phyloP scores from a whole-genome alignment of 2,888 invertebrate species.

The Eurois occulta region DNA sequence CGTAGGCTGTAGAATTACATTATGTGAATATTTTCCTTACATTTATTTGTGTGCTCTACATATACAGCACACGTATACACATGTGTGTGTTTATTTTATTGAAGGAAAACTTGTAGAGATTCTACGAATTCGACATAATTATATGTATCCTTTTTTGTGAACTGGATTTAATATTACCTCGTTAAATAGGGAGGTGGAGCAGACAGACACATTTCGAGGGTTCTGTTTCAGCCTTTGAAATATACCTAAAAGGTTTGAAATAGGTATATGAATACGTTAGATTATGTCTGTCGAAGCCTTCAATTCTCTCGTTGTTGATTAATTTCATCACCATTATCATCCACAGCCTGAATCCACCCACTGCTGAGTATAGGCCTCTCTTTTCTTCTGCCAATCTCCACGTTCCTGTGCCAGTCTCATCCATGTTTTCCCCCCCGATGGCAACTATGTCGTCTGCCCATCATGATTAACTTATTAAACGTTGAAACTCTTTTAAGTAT shows the following conservation, averaged over 20 bases:
- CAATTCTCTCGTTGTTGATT: background rate
- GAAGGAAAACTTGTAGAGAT: conserved; percentile 7
- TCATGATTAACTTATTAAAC: background rate
- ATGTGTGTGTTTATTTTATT: conserved; percentile 11
- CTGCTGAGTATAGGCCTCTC: too few relatives aligned
- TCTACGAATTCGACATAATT: background rate
- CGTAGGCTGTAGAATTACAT: conserved; percentile 20
- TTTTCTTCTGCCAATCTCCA: too few relatives aligned
- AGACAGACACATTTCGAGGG: background rate
- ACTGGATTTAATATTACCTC: background rate
- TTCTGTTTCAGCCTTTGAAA: background rate
- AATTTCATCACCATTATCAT: too few relatives aligned
- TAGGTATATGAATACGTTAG: background rate
- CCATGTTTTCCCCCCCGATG: too few relatives aligned
- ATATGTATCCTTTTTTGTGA: conserved; percentile 11
- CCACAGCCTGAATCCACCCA: too few relatives aligned
- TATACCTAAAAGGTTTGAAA: background rate
- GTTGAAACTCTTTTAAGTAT: background rate
- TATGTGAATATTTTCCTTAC: conserved; percentile 20
- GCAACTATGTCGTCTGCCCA: too few relatives aligned
- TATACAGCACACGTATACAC: background rate
- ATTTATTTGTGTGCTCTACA: conserved; percentile 3
- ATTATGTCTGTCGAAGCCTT: background rate
- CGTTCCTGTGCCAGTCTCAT: too few relatives aligned
- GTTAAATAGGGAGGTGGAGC: background rate